Evolutionary conservation across 53 echinoderm and acorn worm species (phyloP), one percentile per base, ranked within the genome.

Genomic region (Hippasteria phrygiana): DNA sequence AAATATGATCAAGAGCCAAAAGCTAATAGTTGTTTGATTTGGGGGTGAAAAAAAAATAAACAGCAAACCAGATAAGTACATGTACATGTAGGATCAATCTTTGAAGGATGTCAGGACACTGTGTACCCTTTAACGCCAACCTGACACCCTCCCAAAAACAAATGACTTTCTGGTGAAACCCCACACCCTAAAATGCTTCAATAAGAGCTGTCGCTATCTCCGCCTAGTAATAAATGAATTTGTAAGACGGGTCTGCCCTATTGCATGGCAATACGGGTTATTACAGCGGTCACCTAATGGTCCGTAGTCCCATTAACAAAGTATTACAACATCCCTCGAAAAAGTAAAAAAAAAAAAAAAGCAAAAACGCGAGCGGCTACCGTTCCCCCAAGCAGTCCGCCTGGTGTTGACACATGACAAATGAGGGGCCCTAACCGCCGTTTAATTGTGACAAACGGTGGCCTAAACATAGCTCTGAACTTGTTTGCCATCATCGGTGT

Each of bases 381-480:
- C 28, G 29, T 45, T 46, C 27, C 27, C 31, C 31, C 26, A 14
- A 12, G 0, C 17, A 22, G 16, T 43, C 45, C 13, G 18, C 26
- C 51, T 14, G 46, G 13, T 39, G 48, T 40, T 64, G 81, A 42
- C 43, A 42, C 29, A 59, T 59, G 43, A 59, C 80, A 63, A 81
- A 29, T 17, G 62, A 81, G 81, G 43, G 41, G 62, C 41, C 41
- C 62, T 40, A 56, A 79, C 63, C 38, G 38, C 14, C 26, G 45
- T 62, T 63, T 64, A 81, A 81, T 81, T 63, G 65, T 62, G 81
- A 81, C 62, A 81, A 81, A 81, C 46, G 81, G 62, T 43, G 63
- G 28, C 81, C 63, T 64, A 40, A 81, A 41, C 43, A 12, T 16
- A 28, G 81, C 81, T 0, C 29, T 27, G 27, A 81, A 63, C 81